Percentiles rank a stretch among this genome's conserved stretches.
These are phyloP conservation scores for Plestiodon gilberti DNA, from an alignment of 2,113 vertebrate species.

Conservation along the genomic window DNA sequence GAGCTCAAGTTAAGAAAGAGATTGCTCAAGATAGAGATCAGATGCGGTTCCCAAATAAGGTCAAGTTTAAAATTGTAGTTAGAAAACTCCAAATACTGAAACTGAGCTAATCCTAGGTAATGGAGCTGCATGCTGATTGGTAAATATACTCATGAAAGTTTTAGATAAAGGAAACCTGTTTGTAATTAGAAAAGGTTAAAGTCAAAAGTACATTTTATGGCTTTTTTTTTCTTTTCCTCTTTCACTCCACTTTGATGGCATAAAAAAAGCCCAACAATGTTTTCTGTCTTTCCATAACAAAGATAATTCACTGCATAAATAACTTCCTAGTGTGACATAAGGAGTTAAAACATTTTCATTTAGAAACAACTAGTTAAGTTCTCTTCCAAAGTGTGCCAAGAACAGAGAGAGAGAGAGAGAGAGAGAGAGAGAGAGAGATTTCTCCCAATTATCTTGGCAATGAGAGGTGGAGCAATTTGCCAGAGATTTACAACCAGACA, in stretches of 20 bases:
- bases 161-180: constrained; percentile 31
- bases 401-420: constrained; percentile 9
- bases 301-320: constrained; percentile 24
- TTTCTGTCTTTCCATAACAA: background rate
- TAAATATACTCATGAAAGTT: constrained; percentile 28
- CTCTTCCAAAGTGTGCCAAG: constrained; percentile 37
- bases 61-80: constrained; percentile 26
- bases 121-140: constrained; percentile 29
- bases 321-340: constrained; percentile 38
- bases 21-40: constrained; percentile 28
- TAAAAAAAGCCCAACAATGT: background rate
- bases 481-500: background rate
- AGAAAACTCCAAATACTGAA: constrained; percentile 13
- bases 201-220: constrained; percentile 29
- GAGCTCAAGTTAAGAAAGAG: constrained; percentile 12
- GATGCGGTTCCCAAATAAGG: constrained; percentile 22
- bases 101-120: constrained; percentile 36
- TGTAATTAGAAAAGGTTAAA: constrained; percentile 36
- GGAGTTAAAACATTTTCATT: constrained; percentile 51
- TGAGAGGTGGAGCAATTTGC: constrained; percentile 28
- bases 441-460: constrained; percentile 14
- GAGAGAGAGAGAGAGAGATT: constrained; percentile 3
- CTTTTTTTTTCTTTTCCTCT: background rate
- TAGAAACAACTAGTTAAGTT: constrained; percentile 24
- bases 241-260: constrained; percentile 2